Evolutionary conservation across 2,888 invertebrate species (phyloP).

Genomic region (Xestia xanthographa): DNA sequence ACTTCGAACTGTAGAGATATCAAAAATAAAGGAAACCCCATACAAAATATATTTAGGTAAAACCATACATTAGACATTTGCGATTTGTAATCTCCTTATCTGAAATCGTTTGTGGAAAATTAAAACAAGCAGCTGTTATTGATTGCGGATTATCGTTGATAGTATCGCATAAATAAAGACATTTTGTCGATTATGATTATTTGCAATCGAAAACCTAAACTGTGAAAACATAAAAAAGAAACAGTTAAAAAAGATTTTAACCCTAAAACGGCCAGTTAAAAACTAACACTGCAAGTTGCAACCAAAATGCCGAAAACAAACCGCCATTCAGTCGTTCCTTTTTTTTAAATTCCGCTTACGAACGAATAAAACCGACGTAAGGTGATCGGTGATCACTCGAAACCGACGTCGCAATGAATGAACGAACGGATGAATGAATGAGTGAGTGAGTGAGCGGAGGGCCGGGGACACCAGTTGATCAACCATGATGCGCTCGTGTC

Average conservation of each 20-base stretch:
- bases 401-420: conserved; percentile 82
- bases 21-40: not conserved
- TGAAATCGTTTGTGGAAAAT: conserved; percentile 9
- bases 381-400: conserved; percentile 88
- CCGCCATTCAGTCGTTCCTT: conserved; percentile 66
- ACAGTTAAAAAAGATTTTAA: conserved; percentile 1
- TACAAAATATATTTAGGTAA: not conserved
- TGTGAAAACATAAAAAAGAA: not conserved
- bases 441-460: conserved; percentile 80
- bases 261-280: conserved; percentile 27
- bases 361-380: conserved; percentile 78
- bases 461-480: conserved; percentile 89
- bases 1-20: not conserved
- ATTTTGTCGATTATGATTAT: not conserved
- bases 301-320: conserved; percentile 61
- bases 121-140: conserved; percentile 19
- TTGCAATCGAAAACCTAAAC: not conserved
- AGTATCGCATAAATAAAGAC: not conserved
- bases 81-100: not conserved
- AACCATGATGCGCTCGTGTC: conserved; percentile 86
- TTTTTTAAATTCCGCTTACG: conserved; percentile 75
- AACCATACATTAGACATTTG: not conserved
- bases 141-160: conserved; percentile 14
- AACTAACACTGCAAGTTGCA: conserved; percentile 56
- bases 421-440: conserved; percentile 82